phyloP scores from a whole-genome alignment of 2,888 invertebrate genomes.

The Hemicrepidius hirtus region DNA sequence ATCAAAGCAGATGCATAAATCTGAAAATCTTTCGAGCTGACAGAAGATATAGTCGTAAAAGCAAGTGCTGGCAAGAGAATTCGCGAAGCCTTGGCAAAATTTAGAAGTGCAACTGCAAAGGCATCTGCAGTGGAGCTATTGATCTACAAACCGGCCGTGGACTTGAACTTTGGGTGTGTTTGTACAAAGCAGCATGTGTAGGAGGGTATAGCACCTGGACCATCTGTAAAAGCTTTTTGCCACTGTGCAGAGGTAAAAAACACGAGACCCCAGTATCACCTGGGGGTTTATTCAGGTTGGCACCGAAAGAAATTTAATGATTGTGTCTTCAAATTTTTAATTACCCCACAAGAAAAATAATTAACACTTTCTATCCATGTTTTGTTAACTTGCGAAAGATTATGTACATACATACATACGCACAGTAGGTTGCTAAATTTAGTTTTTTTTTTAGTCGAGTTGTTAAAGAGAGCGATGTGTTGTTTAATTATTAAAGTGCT shows the following conservation, averaged over 20 bases:
- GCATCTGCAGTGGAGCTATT: constrained; percentile 60
- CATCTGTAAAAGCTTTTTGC: constrained; percentile 47
- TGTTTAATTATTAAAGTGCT: constrained; percentile 29
- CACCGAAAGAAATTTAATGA: constrained; percentile 5
- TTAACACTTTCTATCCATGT: no score
- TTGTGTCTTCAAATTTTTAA: no score
- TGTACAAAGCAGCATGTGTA: constrained; percentile 61
- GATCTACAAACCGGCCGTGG: constrained; percentile 57
- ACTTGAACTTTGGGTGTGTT: constrained; percentile 57
- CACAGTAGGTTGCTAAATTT: constrained; percentile 11
- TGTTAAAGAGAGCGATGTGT: constrained; percentile 2
- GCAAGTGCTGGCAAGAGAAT: constrained; percentile 32
- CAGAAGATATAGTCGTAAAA: constrained; percentile 36
- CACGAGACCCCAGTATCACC: constrained; percentile 8
- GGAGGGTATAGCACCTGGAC: constrained; percentile 62
- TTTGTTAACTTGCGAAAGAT: constrained; percentile 4
- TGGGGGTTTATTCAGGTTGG: neutral
- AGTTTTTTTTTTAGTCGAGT: neutral
- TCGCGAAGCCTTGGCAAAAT: constrained; percentile 37
- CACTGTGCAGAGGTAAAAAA: constrained; percentile 37
- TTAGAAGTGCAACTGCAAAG: constrained; percentile 53
- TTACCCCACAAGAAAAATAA: no score
- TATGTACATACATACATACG: neutral
- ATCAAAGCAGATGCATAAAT: constrained; percentile 40
- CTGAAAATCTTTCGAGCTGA: constrained; percentile 40